A percentile compares a stretch with the other conserved stretches of the same genome.
Evolutionary conservation across 2,888 invertebrate species (phyloP).

Genomic region (Hirtodrosophila alboralis): DNA sequence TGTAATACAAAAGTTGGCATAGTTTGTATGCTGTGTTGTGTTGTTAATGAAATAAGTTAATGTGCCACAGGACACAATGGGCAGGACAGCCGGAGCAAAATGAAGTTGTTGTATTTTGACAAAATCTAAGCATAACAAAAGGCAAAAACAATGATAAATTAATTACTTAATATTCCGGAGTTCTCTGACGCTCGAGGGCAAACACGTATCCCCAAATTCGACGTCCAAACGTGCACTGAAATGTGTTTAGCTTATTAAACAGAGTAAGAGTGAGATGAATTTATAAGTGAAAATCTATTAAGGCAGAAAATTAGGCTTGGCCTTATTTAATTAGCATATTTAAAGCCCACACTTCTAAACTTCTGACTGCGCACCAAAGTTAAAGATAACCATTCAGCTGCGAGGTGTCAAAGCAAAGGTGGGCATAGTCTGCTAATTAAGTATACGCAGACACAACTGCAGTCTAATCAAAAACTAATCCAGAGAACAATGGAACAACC

Average conservation of each 20-base stretch:
- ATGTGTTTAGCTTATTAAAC: slow-evolving; percentile 58
- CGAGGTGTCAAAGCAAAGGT: background rate
- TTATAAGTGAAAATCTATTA: slow-evolving; percentile 20
- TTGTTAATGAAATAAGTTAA: slow-evolving; percentile 51
- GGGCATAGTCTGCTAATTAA: slow-evolving; percentile 29
- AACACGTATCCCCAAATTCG: slow-evolving; percentile 48
- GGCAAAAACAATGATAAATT: slow-evolving; percentile 73
- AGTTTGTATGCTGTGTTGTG: slow-evolving; percentile 42
- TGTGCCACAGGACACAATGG: slow-evolving; percentile 6
- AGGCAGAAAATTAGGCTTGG: background rate
- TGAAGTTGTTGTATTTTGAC: slow-evolving; percentile 51
- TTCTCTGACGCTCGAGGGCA: slow-evolving; percentile 29
- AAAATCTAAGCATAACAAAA: slow-evolving; percentile 39
- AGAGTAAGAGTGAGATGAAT: slow-evolving; percentile 15
- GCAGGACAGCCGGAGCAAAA: slow-evolving; percentile 25
- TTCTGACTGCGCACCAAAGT: background rate
- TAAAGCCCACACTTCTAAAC: too few species aligned
- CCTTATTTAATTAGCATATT: slow-evolving; percentile 44
- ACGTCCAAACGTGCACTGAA: slow-evolving; percentile 38
- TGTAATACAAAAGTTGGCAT: slow-evolving; percentile 41
- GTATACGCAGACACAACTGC: slow-evolving; percentile 31
- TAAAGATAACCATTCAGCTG: slow-evolving; percentile 9
- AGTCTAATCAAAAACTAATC: slow-evolving; percentile 51
- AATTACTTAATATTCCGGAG: slow-evolving; percentile 50
- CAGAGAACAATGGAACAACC: slow-evolving; percentile 42